These are phyloP conservation scores for Sturnus vulgaris DNA, from an alignment of 2,113 vertebrate species.

Conservation along the genomic window DNA sequence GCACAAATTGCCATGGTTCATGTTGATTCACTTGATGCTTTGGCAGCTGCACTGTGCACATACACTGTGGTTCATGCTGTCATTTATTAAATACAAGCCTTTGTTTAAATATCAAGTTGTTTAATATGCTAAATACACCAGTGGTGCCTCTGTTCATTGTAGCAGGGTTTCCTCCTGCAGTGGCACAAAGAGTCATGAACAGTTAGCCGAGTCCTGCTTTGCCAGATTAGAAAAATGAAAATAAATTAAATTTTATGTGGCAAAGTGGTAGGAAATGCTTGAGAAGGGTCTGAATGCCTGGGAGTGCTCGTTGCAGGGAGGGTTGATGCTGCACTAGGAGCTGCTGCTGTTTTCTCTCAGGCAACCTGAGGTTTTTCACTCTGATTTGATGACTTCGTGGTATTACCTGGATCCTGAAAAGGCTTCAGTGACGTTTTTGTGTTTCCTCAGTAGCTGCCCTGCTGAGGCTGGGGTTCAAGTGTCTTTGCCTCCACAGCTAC, in stretches of 20 bases:
- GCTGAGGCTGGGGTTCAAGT: not conserved
- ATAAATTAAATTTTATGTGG: not conserved
- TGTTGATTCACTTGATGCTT: not conserved
- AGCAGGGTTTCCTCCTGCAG: not conserved
- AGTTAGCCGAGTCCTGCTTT: not conserved
- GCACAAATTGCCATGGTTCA: not conserved
- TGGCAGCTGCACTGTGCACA: not conserved
- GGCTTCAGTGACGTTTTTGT: not conserved
- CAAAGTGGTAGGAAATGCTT: fast-evolving
- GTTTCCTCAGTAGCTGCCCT: fast-evolving
- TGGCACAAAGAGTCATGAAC: fast-evolving
- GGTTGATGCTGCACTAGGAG: not conserved
- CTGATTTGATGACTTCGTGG: not conserved
- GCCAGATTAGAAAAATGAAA: not conserved
- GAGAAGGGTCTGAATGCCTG: not conserved
- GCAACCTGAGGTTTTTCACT: not conserved
- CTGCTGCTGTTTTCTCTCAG: not conserved
- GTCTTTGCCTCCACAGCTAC: not conserved
- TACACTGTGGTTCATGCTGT: not conserved
- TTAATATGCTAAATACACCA: not conserved
- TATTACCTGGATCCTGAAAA: not conserved
- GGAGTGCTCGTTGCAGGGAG: not conserved
- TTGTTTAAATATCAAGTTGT: not conserved
- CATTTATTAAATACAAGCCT: not conserved
- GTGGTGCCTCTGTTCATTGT: not conserved